Percentiles rank a stretch among this genome's conserved stretches.
phyloP scores from a whole-genome alignment of 2,113 vertebrate species.

The Caretta caretta region DNA sequence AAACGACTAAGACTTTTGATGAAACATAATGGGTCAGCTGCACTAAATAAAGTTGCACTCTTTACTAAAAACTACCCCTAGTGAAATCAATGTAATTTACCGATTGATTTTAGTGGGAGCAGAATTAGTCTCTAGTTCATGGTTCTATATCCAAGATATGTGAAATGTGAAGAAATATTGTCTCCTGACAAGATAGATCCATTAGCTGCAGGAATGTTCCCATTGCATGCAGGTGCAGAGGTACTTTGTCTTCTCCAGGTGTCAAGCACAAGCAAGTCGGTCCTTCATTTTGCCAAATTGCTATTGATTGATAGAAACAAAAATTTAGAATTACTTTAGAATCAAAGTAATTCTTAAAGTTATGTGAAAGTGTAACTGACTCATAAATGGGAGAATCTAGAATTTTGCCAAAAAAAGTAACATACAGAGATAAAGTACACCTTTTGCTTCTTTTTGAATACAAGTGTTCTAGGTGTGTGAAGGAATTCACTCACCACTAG shows the following conservation, averaged over 20 bases:
- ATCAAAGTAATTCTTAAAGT: neutral
- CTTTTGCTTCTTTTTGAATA: neutral
- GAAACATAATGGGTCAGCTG: neutral
- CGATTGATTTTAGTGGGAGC: fast-evolving
- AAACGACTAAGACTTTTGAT: neutral
- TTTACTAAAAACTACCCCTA: neutral
- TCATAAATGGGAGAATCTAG: neutral
- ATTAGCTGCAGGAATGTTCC: neutral
- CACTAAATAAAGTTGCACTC: neutral
- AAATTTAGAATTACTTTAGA: neutral
- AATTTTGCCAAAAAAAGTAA: neutral
- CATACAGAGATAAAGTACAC: neutral
- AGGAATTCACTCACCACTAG: neutral
- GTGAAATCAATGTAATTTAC: neutral
- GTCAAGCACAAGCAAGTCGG: neutral
- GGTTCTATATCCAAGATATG: neutral
- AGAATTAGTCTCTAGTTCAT: neutral
- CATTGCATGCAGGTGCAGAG: neutral
- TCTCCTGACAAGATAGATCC: neutral
- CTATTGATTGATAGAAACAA: neutral
- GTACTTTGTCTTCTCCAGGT: neutral
- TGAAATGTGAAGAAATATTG: neutral
- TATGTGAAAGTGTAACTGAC: neutral
- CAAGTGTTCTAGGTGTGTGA: neutral
- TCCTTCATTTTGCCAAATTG: neutral